Evolutionary conservation across 2,888 invertebrate genomes (phyloP).

Genomic region (Apantesis nais): DNA sequence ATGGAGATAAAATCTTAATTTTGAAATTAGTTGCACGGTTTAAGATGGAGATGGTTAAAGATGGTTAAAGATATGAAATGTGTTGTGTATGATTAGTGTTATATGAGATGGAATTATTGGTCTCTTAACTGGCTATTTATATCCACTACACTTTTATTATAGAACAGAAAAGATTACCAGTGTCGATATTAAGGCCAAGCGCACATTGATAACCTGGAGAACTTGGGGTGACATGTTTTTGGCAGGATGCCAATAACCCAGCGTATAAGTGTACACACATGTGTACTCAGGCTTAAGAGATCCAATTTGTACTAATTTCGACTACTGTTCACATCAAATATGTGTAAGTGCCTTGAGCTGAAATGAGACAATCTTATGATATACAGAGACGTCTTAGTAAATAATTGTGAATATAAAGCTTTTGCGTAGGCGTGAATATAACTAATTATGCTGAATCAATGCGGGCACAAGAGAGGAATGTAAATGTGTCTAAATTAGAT

Average conservation of each 20-base stretch:
- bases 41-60: no score
- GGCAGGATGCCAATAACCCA: constrained; percentile 65
- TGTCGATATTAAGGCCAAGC: constrained; percentile 70
- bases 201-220: constrained; percentile 77
- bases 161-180: constrained; percentile 67
- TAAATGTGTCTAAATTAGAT: constrained; percentile 51
- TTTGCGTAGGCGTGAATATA: constrained; percentile 36
- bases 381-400: constrained; percentile 29
- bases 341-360: constrained; percentile 36
- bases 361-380: constrained; percentile 41
- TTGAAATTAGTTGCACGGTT: no score
- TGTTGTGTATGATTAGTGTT: constrained; percentile 67
- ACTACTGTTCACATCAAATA: constrained; percentile 37
- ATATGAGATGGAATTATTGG: constrained; percentile 58
- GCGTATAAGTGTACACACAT: constrained; percentile 52
- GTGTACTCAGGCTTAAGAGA: constrained; percentile 47
- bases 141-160: constrained; percentile 73
- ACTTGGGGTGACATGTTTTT: constrained; percentile 62
- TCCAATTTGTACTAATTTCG: constrained; percentile 57
- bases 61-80: no score
- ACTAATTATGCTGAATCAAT: constrained; percentile 46
- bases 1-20: no score
- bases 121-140: constrained; percentile 68
- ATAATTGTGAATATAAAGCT: constrained; percentile 33
- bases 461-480: constrained; percentile 43